These are phyloP conservation scores for Machaerirhynchus nigripectus DNA, from an alignment of 2,113 vertebrate species.

Conservation along the genomic window DNA sequence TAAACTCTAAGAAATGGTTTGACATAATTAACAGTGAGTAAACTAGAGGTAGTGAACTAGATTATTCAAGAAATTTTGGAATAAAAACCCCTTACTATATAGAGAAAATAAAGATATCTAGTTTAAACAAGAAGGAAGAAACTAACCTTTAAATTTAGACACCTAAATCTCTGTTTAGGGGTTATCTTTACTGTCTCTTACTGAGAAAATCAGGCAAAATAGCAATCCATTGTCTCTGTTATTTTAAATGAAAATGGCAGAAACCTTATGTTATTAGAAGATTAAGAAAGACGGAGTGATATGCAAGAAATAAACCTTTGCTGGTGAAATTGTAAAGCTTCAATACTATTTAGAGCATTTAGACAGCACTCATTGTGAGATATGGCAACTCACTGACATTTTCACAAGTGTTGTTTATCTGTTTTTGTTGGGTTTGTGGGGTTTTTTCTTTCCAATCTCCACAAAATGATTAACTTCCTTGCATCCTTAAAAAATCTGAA, in stretches of 20 bases:
- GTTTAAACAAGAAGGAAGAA: not conserved
- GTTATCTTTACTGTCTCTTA: not conserved
- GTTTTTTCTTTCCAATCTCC: not conserved
- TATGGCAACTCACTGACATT: constrained; percentile 4
- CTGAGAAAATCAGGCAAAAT: not conserved
- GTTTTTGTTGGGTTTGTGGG: not conserved
- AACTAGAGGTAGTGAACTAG: not conserved
- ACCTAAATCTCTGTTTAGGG: not conserved
- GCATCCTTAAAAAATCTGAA: not conserved
- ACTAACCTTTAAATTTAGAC: not conserved
- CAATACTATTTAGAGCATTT: not conserved
- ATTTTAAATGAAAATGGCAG: not conserved
- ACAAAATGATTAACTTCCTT: not conserved
- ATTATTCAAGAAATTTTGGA: not conserved
- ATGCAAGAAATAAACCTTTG: not conserved
- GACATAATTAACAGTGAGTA: not conserved
- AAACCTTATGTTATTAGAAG: not conserved
- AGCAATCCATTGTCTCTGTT: not conserved
- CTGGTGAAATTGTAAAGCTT: not conserved
- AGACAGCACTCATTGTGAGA: not conserved
- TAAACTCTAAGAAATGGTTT: not conserved
- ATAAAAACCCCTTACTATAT: not conserved
- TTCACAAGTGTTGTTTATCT: not conserved
- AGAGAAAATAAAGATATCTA: not conserved
- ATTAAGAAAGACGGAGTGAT: not conserved